These are phyloP conservation scores for Cotesia typhae DNA, from an alignment of 1,140 invertebrate genomes.

Conservation along the genomic window DNA sequence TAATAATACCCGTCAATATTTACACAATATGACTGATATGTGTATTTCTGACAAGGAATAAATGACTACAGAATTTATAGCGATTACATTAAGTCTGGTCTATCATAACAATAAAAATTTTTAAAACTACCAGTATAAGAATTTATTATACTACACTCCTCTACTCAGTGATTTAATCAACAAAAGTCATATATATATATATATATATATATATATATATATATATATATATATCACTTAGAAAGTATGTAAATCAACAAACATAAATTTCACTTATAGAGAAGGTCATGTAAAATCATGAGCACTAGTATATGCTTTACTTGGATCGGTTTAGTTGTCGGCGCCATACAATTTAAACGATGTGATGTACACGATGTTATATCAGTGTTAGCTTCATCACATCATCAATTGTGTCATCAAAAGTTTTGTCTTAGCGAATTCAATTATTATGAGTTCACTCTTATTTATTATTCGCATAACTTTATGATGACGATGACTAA, in stretches of 20 bases:
- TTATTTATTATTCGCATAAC: conserved; percentile 22
- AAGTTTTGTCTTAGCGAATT: not conserved
- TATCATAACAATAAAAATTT: too few relatives aligned
- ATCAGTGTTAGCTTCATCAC: not conserved
- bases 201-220: too few relatives aligned
- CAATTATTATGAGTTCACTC: conserved; percentile 35
- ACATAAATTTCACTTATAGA: conserved; percentile 29
- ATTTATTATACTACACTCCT: too few relatives aligned
- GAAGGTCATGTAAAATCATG: not conserved
- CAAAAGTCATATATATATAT: conserved; percentile 4
- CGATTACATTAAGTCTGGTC: not conserved
- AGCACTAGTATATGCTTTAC: not conserved
- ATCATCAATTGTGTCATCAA: conserved; percentile 30
- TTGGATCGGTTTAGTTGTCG: conserved; percentile 8
- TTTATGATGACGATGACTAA: conserved; percentile 26
- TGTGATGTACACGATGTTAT: not conserved
- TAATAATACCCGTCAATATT: conserved; percentile 3
- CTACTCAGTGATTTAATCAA: conserved; percentile 16
- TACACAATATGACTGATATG: conserved; percentile 14
- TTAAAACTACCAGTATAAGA: too few relatives aligned
- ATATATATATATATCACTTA: conserved; percentile 2
- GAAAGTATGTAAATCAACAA: conserved; percentile 30
- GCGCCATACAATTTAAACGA: not conserved
- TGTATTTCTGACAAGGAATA: not conserved
- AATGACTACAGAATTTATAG: conserved; percentile 8